These are phyloP conservation scores for Rhagophthalmus giganteus DNA, from an alignment of 2,888 invertebrate species.

Conservation along the genomic window DNA sequence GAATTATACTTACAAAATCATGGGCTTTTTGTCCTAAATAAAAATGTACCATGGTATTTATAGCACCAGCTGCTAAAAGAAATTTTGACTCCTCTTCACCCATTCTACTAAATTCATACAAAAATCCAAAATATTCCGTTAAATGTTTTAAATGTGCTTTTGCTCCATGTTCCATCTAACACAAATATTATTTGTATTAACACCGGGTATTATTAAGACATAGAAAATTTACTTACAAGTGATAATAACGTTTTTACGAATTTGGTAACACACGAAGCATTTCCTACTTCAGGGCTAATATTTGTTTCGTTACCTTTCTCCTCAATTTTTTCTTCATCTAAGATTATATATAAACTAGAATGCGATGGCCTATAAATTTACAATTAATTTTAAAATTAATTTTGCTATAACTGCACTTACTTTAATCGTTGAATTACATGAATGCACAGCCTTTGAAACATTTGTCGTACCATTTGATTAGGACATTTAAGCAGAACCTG, in stretches of 20 bases:
- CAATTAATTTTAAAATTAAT: too few relatives aligned
- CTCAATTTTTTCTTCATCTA: constrained; percentile 53
- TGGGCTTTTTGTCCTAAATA: constrained; percentile 84
- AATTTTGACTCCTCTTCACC: constrained; percentile 92
- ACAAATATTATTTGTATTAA: background rate
- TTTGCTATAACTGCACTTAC: too few relatives aligned
- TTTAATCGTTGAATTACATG: constrained; percentile 90
- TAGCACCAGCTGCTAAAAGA: constrained; percentile 82
- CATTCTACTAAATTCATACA: constrained; percentile 94
- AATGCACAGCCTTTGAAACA: constrained; percentile 93
- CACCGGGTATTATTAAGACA: constrained; percentile 2
- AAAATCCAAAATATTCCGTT: constrained; percentile 89
- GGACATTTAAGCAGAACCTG: constrained; percentile 91
- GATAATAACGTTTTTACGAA: constrained; percentile 88
- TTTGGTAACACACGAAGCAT: constrained; percentile 87
- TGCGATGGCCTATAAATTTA: constrained; percentile 58
- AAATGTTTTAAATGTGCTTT: constrained; percentile 84
- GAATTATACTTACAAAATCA: constrained; percentile 63
- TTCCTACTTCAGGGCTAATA: constrained; percentile 64
- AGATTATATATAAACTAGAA: constrained; percentile 64
- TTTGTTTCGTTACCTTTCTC: constrained; percentile 9
- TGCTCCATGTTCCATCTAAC: constrained; percentile 79
- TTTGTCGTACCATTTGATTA: constrained; percentile 94
- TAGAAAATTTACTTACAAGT: constrained; percentile 61
- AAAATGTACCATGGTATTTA: constrained; percentile 88